Evolutionary conservation across 2,888 invertebrate genomes (phyloP), one percentile per base, ranked within the genome.

Genomic region (Synanthedon myopaeformis): DNA sequence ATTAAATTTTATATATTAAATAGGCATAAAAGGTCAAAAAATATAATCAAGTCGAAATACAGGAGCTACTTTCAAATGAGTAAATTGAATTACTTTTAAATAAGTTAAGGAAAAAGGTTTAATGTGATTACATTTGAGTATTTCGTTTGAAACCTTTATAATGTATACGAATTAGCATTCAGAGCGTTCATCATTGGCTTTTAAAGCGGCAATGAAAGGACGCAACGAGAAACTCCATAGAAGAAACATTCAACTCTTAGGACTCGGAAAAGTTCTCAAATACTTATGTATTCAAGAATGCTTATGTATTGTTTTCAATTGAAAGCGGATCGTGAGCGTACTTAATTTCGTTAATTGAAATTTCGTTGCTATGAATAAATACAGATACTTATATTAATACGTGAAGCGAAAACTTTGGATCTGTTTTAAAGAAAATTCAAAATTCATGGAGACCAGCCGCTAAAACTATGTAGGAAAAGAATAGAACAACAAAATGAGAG

Each of bases 191-290:
- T 69, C 65, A 71, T 74, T 72, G 66, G 64, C 70, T 77, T 80
- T 78, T 74, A 70, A 69, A 76, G 70, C 70, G 75, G 70, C 70
- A 57, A 59, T 71, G 69, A 73, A 77, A 69, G 72, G 65, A 68
- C 66, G 63, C 63, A 64, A 60, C 61, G 65, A 61, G 60, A 58
- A 63, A 70, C 62, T 67, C 63, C 63, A 69, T 76, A 67, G 72
- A 66, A 69, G 75, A 72, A 79, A 78, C 74, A 78, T 78, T 75
- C 74, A 64, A 66, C 62, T 52, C 61, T 64, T 61, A 63, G 62
- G 60, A 62, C 61, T 64, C 61, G 62, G 62, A 59, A 62, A 70
- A 72, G 61, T 72, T 74, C 65, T 63, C 62, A 54, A 67, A 70
- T 67, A 67, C 67, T 69, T 35, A 35, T 35, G 35, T 35, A 35